These are phyloP conservation scores for Cnemophilus loriae DNA, from an alignment of 2,113 vertebrate species.

Conservation along the genomic window DNA sequence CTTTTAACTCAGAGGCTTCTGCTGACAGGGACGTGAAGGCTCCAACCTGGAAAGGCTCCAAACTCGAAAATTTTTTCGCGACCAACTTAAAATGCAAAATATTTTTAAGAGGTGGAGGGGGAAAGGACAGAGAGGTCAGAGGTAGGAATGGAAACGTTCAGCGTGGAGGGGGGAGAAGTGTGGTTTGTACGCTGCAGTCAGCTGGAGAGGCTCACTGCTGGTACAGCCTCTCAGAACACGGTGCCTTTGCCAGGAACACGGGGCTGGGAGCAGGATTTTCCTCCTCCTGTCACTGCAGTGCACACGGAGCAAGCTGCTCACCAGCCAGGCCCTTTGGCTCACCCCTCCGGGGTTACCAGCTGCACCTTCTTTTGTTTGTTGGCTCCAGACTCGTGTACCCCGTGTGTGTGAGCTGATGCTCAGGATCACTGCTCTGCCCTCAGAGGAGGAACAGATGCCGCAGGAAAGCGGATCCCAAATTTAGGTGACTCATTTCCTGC, in stretches of 20 bases:
- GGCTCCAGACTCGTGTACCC: not conserved
- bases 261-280: not conserved
- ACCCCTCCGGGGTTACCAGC: not conserved
- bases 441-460: not conserved
- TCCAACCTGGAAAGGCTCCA: slow-evolving; percentile 49
- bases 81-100: not conserved
- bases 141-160: not conserved
- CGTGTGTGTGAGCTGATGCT: not conserved
- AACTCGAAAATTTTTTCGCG: not conserved
- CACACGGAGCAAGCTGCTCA: not conserved
- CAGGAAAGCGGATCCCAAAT: not conserved
- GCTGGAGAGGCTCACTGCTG: not conserved
- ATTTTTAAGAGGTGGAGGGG: not conserved
- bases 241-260: not conserved
- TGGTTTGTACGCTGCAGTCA: not conserved
- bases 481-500: not conserved
- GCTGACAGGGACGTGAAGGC: slow-evolving; percentile 55
- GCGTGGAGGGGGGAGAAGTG: not conserved
- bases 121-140: not conserved
- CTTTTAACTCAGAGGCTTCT: slow-evolving; percentile 42
- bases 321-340: not conserved
- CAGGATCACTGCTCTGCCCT: accelerated
- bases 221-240: not conserved
- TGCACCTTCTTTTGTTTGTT: not conserved
- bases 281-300: not conserved